A percentile compares a stretch with the other conserved stretches of the same genome.
phyloP scores from a whole-genome alignment of 2,888 invertebrate species.

The Scaptomyza polygonia region DNA sequence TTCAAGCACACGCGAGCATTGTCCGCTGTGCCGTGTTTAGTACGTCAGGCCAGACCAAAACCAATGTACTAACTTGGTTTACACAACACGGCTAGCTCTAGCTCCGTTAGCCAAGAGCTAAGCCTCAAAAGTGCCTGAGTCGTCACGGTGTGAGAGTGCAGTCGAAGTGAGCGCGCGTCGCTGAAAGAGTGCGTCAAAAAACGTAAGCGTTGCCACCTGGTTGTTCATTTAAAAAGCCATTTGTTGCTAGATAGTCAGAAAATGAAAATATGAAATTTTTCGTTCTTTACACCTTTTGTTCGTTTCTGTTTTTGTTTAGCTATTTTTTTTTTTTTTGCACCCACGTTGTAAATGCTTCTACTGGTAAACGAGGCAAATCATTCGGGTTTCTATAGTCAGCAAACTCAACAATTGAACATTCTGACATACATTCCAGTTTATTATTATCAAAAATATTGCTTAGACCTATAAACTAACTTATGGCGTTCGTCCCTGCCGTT shows the following conservation, averaged over 20 bases:
- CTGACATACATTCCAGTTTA: slow-evolving; percentile 21
- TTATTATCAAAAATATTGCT: slow-evolving; percentile 7
- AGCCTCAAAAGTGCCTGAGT: slow-evolving; percentile 40
- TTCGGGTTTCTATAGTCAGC: too few relatives aligned
- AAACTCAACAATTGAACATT: not conserved
- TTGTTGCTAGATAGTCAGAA: too few relatives aligned
- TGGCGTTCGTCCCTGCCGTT: slow-evolving; percentile 1
- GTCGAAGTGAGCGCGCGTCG: slow-evolving; percentile 1
- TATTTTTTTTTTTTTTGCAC: too few relatives aligned
- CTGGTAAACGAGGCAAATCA: too few relatives aligned
- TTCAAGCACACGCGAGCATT: slow-evolving; percentile 67
- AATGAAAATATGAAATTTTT: too few relatives aligned
- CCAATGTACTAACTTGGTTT: slow-evolving; percentile 70
- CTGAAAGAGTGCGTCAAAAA: slow-evolving; percentile 14
- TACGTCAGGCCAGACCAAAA: slow-evolving; percentile 67
- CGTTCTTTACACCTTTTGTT: too few relatives aligned
- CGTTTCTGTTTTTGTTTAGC: too few relatives aligned
- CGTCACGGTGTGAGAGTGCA: slow-evolving; percentile 7
- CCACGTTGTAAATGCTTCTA: too few relatives aligned
- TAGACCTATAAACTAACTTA: slow-evolving; percentile 39
- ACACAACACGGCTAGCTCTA: slow-evolving; percentile 59
- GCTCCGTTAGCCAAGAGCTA: slow-evolving; percentile 56
- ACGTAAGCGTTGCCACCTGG: slow-evolving; percentile 40
- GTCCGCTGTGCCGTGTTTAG: slow-evolving; percentile 65
- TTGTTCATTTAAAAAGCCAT: not conserved